Base-by-base conservation (phyloP, 2,888 invertebrate genomes). In the Dermolepida albohirtum region DNA sequence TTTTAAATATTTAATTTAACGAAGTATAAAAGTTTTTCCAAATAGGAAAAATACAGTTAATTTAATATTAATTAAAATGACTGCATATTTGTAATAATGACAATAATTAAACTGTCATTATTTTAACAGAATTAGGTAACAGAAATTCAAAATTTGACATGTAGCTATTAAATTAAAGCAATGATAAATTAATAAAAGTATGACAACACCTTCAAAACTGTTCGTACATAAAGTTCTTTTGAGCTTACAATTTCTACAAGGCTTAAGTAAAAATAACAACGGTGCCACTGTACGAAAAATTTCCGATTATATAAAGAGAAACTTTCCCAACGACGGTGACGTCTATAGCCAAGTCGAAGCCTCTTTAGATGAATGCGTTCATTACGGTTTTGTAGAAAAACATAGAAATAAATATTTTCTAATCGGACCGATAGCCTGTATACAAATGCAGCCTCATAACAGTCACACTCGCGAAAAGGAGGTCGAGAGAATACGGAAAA, bases 311-410 rank as follows among this genome's bases (percentile, higher is more conserved):
- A 54, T 73, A 5, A 52, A 29, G 50, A 49, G 27, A 12, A 69
- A 70, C 54, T 71, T 47, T 55, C 17, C 6, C 16, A 65, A 52
- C 14, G 72, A 72, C 59, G 73, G 73, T 27, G 72, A 73, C 59
- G 7, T 71, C 11, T 16, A 6, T 0, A 68, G 59, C 14, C 73
- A 73, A 71, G 66, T 69, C 11, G 11, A 52, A 34, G 67, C 69
- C 16, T 64, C 72, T 12, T 44, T 73, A 7, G 47, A 55, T 1
- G 70, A 73, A 51, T 62, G 66, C 1, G 55, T 70, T 14, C 59
- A 66, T 54, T 66, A 70, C 29, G 72, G 73, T 22, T 70, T 70
- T 27, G 66, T 71, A 6, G 44, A 66, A 27, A 68, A 54, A 57
- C 17, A 8, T 1, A 40, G 41, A 27, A 40, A 55, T 12, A 59